A percentile compares a stretch with the other conserved stretches of the same genome.
These are phyloP conservation scores for Ferdinandea cuprea DNA, from an alignment of 2,888 invertebrate species.

Conservation along the genomic window DNA sequence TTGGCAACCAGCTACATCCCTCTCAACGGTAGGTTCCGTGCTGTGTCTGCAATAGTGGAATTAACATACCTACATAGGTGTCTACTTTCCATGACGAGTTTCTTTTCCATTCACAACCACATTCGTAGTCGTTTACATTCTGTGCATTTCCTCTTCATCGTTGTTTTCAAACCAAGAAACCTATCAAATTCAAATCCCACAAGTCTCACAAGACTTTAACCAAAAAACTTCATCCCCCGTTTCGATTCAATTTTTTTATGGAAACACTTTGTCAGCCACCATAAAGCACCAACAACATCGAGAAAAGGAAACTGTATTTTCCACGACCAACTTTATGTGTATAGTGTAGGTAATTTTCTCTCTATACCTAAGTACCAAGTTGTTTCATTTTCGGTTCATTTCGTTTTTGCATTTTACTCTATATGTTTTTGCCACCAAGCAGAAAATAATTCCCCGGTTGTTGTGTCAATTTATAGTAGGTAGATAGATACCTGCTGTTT, in stretches of 20 bases:
- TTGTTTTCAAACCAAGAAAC: conserved; percentile 1
- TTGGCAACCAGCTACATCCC: too few relatives aligned
- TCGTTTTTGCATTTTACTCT: conserved; percentile 44
- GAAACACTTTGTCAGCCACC: conserved; percentile 8
- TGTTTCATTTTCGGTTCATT: conserved; percentile 64
- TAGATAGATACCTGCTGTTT: conserved; percentile 1
- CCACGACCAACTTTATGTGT: conserved; percentile 23
- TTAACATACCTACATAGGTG: too few relatives aligned
- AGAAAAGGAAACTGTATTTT: not conserved
- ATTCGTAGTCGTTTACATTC: conserved; percentile 25
- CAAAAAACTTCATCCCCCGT: conserved; percentile 15
- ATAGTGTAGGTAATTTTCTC: not conserved
- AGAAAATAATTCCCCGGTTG: conserved; percentile 21
- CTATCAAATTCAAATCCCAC: conserved; percentile 19
- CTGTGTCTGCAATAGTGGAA: not conserved
- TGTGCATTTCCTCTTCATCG: conserved; percentile 27
- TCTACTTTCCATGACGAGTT: too few relatives aligned
- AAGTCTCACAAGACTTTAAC: conserved; percentile 7
- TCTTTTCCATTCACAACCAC: not conserved
- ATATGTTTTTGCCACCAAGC: conserved; percentile 15
- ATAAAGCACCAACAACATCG: not conserved
- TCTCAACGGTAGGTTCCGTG: not conserved
- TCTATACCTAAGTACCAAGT: not conserved
- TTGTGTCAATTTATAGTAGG: conserved; percentile 45
- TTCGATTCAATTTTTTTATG: conserved; percentile 27